phyloP scores from a whole-genome alignment of 2,797 vertebrate genomes.

The Pangasius djambal region DNA sequence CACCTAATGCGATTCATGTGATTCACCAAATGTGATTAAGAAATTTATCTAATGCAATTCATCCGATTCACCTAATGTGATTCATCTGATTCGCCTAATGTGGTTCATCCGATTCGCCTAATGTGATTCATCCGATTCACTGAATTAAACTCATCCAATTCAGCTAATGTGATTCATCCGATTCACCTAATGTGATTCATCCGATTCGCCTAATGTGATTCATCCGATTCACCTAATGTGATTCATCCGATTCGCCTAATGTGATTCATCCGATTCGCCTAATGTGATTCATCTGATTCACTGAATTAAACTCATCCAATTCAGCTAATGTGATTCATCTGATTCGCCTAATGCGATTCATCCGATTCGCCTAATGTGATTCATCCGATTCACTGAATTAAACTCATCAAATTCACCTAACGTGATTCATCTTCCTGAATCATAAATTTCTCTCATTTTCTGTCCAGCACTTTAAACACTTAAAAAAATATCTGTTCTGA shows the following conservation, averaged over 20 bases:
- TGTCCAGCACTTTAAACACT: neutral
- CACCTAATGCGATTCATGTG: neutral
- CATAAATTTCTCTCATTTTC: neutral
- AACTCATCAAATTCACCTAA: neutral
- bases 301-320: neutral
- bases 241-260: neutral
- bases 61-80: neutral
- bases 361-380: neutral
- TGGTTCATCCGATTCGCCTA: neutral
- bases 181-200: neutral
- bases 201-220: neutral
- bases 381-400: neutral
- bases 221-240: neutral
- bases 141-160: too few species aligned
- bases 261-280: neutral
- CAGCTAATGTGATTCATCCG: neutral
- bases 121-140: neutral
- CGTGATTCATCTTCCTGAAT: neutral
- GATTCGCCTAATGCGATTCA: neutral
- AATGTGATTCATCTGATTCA: neutral
- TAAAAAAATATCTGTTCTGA: neutral
- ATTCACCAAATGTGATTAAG: neutral
- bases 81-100: neutral
- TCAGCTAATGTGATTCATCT: too few species aligned
- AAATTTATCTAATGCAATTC: neutral